These are phyloP conservation scores for Ormyrus pomaceus DNA, from an alignment of 2,888 invertebrate genomes.

Conservation along the genomic window DNA sequence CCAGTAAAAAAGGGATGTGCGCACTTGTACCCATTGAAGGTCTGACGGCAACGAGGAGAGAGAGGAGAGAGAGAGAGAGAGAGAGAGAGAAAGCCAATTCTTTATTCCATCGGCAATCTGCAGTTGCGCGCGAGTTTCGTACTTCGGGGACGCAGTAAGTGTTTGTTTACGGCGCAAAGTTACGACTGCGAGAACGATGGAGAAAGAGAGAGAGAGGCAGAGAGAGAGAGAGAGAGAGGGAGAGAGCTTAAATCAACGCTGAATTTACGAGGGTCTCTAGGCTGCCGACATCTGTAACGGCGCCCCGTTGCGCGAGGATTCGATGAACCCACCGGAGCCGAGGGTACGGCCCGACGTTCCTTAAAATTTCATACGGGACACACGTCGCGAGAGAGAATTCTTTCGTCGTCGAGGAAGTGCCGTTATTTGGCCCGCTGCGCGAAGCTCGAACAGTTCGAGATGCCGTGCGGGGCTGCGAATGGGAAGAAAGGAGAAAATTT, in stretches of 20 bases:
- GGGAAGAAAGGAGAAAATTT: too few species aligned
- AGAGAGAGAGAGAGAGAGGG: too few species aligned
- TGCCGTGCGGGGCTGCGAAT: too few species aligned
- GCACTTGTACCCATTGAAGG: neutral
- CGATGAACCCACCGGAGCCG: too few species aligned
- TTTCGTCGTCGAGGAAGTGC: too few species aligned
- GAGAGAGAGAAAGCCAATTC: neutral
- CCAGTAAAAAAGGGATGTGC: neutral
- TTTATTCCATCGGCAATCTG: constrained; percentile 41
- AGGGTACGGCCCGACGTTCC: too few species aligned
- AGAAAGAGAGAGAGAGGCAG: too few species aligned
- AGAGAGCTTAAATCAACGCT: constrained; percentile 24
- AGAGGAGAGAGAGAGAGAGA: neutral
- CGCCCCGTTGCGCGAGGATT: too few species aligned
- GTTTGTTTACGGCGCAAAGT: constrained; percentile 42
- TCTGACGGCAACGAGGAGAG: neutral
- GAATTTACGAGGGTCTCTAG: constrained; percentile 33
- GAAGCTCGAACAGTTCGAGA: too few species aligned
- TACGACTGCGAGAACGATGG: constrained; percentile 25
- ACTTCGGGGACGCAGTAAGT: constrained; percentile 25
- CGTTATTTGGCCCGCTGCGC: too few species aligned
- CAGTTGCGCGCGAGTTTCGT: constrained; percentile 14
- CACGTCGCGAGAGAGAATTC: too few species aligned
- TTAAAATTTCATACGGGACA: too few species aligned
- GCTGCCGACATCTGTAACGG: neutral